Evolutionary conservation across 2,113 vertebrate genomes (phyloP).

Genomic region (Chunga burmeisteri): DNA sequence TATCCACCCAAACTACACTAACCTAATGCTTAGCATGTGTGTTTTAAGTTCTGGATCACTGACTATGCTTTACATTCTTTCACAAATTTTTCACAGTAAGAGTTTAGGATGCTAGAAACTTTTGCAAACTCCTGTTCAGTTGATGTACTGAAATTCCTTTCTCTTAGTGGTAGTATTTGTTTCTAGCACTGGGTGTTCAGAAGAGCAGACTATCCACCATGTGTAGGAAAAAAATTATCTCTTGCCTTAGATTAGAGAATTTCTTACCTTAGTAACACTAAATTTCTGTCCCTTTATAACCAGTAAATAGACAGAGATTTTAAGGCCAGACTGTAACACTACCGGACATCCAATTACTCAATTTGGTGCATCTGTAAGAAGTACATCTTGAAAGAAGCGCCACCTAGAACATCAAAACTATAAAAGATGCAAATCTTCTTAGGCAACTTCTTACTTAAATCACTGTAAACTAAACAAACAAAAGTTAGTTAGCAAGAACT

Average conservation of each 20-base stretch:
- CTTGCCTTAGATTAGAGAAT: not conserved
- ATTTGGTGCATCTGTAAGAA: not conserved
- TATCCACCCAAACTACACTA: not conserved
- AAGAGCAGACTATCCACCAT: not conserved
- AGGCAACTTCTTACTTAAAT: not conserved
- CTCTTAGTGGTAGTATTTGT: not conserved
- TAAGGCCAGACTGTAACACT: not conserved
- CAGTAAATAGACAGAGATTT: not conserved
- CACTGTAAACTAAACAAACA: not conserved
- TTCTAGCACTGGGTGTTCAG: not conserved
- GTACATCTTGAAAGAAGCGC: not conserved
- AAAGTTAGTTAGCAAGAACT: not conserved
- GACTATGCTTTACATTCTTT: not conserved
- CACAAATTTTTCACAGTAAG: not conserved
- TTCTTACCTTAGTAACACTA: not conserved
- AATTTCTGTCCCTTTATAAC: not conserved
- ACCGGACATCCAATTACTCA: not conserved
- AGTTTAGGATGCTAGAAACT: not conserved
- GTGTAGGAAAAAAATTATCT: not conserved
- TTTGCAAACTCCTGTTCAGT: not conserved
- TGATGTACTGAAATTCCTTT: not conserved
- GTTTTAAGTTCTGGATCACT: not conserved
- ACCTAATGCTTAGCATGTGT: not conserved
- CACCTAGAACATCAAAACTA: not conserved
- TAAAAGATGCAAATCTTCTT: not conserved